Conservation (phyloP, 2,797 vertebrate genomes). For the Sparus aurata region DNA sequence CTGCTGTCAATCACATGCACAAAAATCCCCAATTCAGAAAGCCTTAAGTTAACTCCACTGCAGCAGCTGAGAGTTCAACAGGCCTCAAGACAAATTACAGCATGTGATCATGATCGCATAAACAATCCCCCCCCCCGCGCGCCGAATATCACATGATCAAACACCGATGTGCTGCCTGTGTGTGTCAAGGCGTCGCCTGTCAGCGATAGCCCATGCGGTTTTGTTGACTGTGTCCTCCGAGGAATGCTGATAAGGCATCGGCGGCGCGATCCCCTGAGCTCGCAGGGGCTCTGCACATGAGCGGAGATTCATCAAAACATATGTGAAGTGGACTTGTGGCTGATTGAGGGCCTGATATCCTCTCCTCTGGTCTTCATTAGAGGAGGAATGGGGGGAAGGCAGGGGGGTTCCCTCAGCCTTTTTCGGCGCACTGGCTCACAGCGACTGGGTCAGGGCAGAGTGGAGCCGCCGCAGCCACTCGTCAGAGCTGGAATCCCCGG, state of each 20-base stretch:
- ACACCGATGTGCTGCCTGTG: conserved; percentile 62
- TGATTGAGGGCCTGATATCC: conserved; percentile 81
- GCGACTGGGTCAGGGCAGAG: conserved; percentile 48
- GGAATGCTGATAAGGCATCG: conserved; percentile 77
- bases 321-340: conserved; percentile 76
- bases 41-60: conserved; percentile 20
- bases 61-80: conserved; percentile 43
- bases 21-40: conserved; percentile 5
- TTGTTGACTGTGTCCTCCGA: conserved; percentile 67
- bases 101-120: conserved; percentile 50
- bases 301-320: conserved; percentile 78
- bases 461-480: conserved; percentile 38
- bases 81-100: conserved; percentile 65
- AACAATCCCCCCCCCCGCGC: conserved; percentile 37
- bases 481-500: conserved; percentile 36
- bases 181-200: conserved; percentile 57
- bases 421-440: conserved; percentile 22
- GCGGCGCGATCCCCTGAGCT: conserved; percentile 61
- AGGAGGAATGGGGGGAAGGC: conserved; percentile 78
- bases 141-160: conserved; percentile 62
- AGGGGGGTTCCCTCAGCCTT: conserved; percentile 69
- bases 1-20: conserved; percentile 39
- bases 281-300: conserved; percentile 60
- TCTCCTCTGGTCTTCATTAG: conserved; percentile 83
- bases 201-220: conserved; percentile 71